Conservation (phyloP, 2,113 vertebrate genomes). For the Manacus vitellinus region DNA sequence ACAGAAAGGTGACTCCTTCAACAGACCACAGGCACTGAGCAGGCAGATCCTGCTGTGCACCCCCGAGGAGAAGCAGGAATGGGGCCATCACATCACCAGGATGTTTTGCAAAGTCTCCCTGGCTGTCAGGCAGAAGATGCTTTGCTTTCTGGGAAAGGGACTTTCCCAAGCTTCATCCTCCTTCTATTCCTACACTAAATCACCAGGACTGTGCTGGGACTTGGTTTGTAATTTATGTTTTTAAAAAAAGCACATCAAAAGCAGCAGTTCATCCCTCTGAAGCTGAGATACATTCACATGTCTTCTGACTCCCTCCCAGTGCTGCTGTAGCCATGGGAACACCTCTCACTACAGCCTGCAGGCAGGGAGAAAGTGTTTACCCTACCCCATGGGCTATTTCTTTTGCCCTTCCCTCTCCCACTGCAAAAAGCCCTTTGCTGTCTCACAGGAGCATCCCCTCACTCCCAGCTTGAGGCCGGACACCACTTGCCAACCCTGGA, state of each 20-base stretch:
- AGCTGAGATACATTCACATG: not conserved
- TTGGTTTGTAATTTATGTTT: not conserved
- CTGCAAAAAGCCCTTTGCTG: not conserved
- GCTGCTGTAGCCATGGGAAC: not conserved
- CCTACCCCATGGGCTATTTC: not conserved
- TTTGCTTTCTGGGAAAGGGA: not conserved
- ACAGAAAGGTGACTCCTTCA: accelerated
- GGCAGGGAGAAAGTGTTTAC: not conserved
- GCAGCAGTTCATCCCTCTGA: not conserved
- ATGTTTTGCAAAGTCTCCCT: not conserved
- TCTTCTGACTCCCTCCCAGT: not conserved
- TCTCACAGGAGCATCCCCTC: not conserved
- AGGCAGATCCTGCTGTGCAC: accelerated
- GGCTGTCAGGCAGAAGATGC: not conserved
- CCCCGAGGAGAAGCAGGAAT: not conserved
- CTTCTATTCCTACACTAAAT: not conserved
- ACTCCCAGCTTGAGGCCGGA: not conserved
- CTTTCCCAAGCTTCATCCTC: not conserved
- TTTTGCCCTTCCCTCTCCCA: not conserved
- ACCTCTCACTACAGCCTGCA: not conserved
- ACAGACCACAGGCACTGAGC: accelerated
- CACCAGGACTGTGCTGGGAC: not conserved
- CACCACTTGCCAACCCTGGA: not conserved
- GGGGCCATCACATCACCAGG: not conserved
- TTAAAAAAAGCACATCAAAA: not conserved